Conservation (phyloP, 2,888 invertebrate species). For the Platycheirus albimanus region DNA sequence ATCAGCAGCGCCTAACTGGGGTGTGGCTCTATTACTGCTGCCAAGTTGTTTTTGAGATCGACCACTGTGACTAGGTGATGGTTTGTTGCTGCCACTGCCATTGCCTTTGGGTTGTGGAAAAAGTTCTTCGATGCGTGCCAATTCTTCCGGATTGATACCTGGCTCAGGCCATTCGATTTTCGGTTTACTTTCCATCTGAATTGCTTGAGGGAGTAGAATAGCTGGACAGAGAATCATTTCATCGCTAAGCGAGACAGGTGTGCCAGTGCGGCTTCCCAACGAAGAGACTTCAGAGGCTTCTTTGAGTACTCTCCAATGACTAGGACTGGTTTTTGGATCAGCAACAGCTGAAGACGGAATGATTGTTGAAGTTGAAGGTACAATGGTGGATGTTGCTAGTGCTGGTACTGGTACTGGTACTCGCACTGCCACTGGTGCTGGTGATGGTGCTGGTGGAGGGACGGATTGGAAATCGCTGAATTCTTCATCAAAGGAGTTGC, state of each 20-base stretch:
- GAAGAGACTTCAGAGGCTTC: conserved; percentile 42
- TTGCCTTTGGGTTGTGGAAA: conserved; percentile 79
- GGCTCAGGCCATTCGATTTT: conserved; percentile 85
- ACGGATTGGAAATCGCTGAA: conserved; percentile 83
- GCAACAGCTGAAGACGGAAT: conserved; percentile 46
- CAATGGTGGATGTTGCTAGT: conserved; percentile 54
- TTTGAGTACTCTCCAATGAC: conserved; percentile 69
- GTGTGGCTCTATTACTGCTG: conserved; percentile 64
- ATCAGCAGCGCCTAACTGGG: conserved; percentile 74
- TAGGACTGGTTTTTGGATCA: conserved; percentile 56
- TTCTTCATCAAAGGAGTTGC: conserved; percentile 81
- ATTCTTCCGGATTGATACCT: conserved; percentile 82
- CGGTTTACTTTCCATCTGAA: conserved; percentile 78
- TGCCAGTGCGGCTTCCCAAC: conserved; percentile 76
- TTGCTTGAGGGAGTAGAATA: conserved; percentile 79
- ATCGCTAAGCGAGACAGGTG: conserved; percentile 72
- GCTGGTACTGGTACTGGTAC: conserved; percentile 46
- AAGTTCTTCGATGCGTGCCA: conserved; percentile 81
- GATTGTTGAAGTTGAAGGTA: conserved; percentile 50
- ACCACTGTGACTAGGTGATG: conserved; percentile 68
- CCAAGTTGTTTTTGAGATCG: conserved; percentile 77
- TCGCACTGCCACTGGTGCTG: too few relatives aligned
- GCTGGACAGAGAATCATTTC: conserved; percentile 82
- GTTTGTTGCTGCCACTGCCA: conserved; percentile 43
- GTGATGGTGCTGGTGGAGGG: conserved; percentile 75